Percentiles rank a stretch among this genome's conserved stretches.
Evolutionary conservation across 2,888 invertebrate species (phyloP).

Genomic region (Hydriomena furcata): DNA sequence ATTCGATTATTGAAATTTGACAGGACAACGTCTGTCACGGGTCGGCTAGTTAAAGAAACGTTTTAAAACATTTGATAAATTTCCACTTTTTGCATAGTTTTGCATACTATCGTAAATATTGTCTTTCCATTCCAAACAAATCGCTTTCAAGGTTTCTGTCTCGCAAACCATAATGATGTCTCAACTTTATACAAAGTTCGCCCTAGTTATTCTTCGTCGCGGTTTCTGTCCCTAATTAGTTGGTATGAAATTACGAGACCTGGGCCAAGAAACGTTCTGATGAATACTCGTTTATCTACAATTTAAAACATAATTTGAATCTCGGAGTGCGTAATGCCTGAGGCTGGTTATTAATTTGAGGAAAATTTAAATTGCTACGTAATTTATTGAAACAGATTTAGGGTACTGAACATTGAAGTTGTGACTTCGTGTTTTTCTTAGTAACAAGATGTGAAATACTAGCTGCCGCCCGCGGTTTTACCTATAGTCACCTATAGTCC

Average conservation of each 20-base stretch:
- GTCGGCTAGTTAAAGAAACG: too few relatives aligned
- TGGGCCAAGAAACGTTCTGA: conserved; percentile 24
- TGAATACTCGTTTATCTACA: conserved; percentile 30
- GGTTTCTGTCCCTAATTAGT: conserved; percentile 30
- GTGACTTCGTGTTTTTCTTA: not conserved
- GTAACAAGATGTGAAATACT: too few relatives aligned
- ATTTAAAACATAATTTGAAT: conserved; percentile 22
- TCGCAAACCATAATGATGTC: too few relatives aligned
- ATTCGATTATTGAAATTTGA: too few relatives aligned
- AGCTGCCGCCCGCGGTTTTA: too few relatives aligned
- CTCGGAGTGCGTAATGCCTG: conserved; percentile 9
- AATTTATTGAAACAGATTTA: conserved; percentile 18
- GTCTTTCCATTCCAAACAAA: too few relatives aligned
- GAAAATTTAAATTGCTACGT: conserved; percentile 11
- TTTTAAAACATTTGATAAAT: too few relatives aligned
- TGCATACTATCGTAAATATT: too few relatives aligned
- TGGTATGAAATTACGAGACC: conserved; percentile 26
- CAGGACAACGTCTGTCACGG: too few relatives aligned
- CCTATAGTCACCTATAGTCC: too few relatives aligned
- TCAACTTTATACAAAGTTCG: conserved; percentile 3
- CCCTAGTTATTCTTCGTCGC: conserved; percentile 29
- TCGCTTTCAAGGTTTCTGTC: too few relatives aligned
- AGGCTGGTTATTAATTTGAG: conserved; percentile 16
- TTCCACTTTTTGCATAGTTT: too few relatives aligned
- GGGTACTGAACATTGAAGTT: not conserved